These are phyloP conservation scores for Tenualosa ilisha DNA, from an alignment of 2,797 vertebrate genomes.

Conservation along the genomic window DNA sequence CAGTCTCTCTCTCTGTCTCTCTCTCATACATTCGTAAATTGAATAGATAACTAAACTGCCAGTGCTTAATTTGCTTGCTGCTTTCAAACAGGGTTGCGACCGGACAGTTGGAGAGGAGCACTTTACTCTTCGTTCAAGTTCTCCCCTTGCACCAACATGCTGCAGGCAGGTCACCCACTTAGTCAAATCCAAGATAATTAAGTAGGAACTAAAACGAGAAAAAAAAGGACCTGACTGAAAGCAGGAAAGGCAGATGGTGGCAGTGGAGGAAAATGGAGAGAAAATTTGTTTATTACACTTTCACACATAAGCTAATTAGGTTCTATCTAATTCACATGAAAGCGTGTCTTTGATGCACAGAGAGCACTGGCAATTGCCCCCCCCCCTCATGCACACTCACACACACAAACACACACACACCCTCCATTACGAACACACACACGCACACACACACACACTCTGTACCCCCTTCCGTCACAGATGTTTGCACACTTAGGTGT, in stretches of 20 bases:
- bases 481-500: conserved; percentile 3
- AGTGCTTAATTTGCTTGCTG: neutral
- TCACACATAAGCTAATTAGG: conserved; percentile 43
- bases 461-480: neutral
- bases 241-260: neutral
- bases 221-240: neutral
- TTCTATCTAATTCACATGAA: conserved; percentile 43
- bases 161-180: neutral
- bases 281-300: conserved; percentile 42
- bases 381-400: too few species aligned
- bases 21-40: neutral
- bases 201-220: conserved; percentile 8
- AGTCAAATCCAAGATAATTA: conserved; percentile 8
- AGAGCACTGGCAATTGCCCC: neutral
- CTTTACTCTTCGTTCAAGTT: neutral
- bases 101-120: neutral
- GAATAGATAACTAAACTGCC: conserved; percentile 13
- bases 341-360: conserved; percentile 39
- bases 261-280: conserved; percentile 25
- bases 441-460: neutral
- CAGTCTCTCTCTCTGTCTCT: neutral
- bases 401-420: conserved; percentile 17
- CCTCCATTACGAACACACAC: neutral
- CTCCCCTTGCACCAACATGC: neutral
- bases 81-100: neutral